Percentiles rank a stretch among this genome's conserved stretches.
These are phyloP conservation scores for Karalla daura DNA, from an alignment of 2,797 vertebrate genomes.

Conservation along the genomic window DNA sequence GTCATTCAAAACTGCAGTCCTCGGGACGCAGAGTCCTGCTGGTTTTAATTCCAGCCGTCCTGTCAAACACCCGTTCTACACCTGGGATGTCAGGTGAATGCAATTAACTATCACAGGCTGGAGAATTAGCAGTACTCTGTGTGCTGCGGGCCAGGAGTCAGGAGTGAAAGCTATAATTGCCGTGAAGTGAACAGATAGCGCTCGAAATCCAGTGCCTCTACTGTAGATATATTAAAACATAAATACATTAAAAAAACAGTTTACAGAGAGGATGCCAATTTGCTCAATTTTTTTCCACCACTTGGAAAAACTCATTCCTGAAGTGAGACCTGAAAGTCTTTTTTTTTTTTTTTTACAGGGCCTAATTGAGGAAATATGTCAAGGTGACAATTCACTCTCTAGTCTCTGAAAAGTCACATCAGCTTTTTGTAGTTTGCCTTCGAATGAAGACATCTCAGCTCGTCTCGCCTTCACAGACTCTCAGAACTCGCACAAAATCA, in stretches of 20 bases:
- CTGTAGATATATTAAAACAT: no score
- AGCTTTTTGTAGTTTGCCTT: slow-evolving; percentile 16
- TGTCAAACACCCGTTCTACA: slow-evolving; percentile 17
- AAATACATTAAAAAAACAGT: no score
- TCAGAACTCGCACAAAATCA: background rate
- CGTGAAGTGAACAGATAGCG: slow-evolving; percentile 20
- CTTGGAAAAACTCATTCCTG: background rate
- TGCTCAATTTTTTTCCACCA: no score
- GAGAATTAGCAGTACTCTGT: slow-evolving; percentile 17
- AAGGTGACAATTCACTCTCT: slow-evolving; percentile 26
- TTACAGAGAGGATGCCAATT: background rate
- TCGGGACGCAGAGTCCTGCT: slow-evolving; percentile 17
- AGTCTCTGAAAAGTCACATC: slow-evolving; percentile 1
- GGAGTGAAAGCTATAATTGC: slow-evolving; percentile 15
- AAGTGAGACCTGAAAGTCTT: no score
- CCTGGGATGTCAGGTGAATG: slow-evolving; percentile 28
- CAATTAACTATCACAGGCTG: slow-evolving; percentile 14
- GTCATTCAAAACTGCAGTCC: slow-evolving; percentile 11
- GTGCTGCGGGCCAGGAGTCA: slow-evolving; percentile 9
- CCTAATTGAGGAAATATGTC: slow-evolving; percentile 16
- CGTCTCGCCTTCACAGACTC: no score
- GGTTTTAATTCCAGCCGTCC: slow-evolving; percentile 10
- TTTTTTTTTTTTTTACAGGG: no score
- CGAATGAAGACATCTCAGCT: background rate
- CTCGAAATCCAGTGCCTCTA: slow-evolving; percentile 11